Evolutionary conservation across 1,140 invertebrate species (phyloP).

Genomic region (Zaprionus gabonicus): DNA sequence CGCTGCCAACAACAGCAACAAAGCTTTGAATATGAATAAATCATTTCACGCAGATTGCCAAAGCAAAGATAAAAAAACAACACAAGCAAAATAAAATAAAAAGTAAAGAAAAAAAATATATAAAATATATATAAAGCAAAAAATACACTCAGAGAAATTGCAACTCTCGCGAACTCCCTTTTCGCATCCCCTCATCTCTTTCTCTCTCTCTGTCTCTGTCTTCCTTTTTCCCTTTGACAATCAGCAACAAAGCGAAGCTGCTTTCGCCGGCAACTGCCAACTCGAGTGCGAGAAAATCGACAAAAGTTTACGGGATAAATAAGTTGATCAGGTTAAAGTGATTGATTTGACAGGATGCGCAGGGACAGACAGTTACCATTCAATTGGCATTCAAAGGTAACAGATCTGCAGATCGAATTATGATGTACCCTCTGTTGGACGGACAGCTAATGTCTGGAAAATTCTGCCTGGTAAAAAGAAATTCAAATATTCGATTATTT

Average conservation of each 20-base stretch:
- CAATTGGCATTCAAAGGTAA: background rate
- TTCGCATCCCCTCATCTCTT: background rate
- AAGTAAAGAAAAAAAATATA: conserved; percentile 25
- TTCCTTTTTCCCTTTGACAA: conserved; percentile 35
- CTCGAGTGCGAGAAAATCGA: conserved; percentile 24
- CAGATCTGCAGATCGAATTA: background rate
- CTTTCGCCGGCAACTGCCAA: conserved; percentile 26
- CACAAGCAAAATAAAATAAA: conserved; percentile 17
- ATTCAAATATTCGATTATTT: too few species aligned
- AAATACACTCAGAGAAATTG: conserved; percentile 1
- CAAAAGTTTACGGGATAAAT: conserved; percentile 29
- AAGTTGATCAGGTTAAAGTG: conserved; percentile 26
- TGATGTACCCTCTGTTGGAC: background rate
- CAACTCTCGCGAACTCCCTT: background rate
- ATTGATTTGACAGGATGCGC: background rate
- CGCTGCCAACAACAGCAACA: conserved; percentile 36
- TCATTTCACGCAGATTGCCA: conserved; percentile 80
- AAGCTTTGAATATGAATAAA: conserved; percentile 82
- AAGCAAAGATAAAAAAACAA: conserved; percentile 67
- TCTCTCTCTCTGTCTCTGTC: background rate
- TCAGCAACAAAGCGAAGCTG: conserved; percentile 41
- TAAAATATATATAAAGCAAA: background rate
- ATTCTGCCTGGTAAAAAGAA: too few species aligned
- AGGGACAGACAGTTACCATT: background rate
- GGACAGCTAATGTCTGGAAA: background rate